Percentiles rank a stretch among this genome's conserved stretches.
These are phyloP conservation scores for Crotalus tigris DNA, from an alignment of 2,113 vertebrate species.

Conservation along the genomic window DNA sequence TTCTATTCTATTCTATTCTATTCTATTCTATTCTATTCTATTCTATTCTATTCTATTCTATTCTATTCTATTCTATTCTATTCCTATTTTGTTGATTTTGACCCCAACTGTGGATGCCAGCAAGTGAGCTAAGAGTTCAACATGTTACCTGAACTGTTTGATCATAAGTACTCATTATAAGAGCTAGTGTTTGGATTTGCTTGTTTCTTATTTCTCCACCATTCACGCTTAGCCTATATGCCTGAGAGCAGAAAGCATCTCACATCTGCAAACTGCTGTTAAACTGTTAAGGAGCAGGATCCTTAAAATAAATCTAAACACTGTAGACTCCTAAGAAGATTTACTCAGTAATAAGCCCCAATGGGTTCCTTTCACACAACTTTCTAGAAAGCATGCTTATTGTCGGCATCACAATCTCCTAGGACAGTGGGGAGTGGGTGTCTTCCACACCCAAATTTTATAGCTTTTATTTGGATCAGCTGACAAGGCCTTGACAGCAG, in stretches of 20 bases:
- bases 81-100: background rate
- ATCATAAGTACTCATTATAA: background rate
- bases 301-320: background rate
- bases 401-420: background rate
- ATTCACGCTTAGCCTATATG: background rate
- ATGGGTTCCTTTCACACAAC: background rate
- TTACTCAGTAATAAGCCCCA: background rate
- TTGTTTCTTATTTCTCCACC: background rate
- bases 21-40: too few species aligned
- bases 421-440: background rate
- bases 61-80: too few species aligned
- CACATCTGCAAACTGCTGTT: background rate
- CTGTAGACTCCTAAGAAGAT: background rate
- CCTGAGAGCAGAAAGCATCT: background rate
- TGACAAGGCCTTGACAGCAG: background rate
- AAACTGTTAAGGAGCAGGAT: background rate
- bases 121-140: background rate
- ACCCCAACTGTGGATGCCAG: background rate
- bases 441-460: background rate
- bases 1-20: too few species aligned
- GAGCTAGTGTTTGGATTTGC: background rate
- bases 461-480: constrained; percentile 14
- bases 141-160: background rate
- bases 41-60: too few species aligned
- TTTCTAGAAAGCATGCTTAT: background rate